A percentile compares a stretch with the other conserved stretches of the same genome.
These are phyloP conservation scores for Drosophila mimetica DNA, from an alignment of 2,888 invertebrate genomes.

Conservation along the genomic window DNA sequence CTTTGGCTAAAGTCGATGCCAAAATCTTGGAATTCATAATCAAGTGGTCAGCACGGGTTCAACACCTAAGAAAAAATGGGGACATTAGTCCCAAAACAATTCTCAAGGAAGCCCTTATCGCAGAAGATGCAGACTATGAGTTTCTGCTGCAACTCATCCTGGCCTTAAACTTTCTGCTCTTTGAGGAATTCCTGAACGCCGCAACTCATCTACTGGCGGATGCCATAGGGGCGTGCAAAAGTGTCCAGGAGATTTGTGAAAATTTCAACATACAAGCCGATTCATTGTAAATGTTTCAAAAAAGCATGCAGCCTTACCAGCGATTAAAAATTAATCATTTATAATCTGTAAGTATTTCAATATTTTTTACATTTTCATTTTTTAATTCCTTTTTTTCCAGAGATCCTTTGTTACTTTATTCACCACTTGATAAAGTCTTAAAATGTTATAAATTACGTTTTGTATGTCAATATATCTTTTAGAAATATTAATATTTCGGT, in stretches of 20 bases:
- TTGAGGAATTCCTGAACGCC: constrained; percentile 34
- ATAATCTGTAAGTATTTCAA: too few species aligned
- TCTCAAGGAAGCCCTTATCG: neutral
- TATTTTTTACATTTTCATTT: too few species aligned
- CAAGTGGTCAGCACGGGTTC: constrained; percentile 2
- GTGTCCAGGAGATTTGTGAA: neutral
- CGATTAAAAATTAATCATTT: too few species aligned
- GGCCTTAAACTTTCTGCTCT: constrained; percentile 54
- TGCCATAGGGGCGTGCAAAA: constrained; percentile 20
- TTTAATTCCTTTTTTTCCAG: too few species aligned
- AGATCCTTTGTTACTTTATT: too few species aligned
- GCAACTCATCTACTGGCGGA: constrained; percentile 38
- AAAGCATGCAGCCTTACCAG: neutral
- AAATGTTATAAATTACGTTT: too few species aligned
- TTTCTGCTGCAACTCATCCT: constrained; percentile 41
- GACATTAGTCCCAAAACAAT: neutral
- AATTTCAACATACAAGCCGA: constrained; percentile 25
- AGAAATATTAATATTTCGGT: too few species aligned
- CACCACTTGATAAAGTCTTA: too few species aligned
- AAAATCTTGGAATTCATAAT: constrained; percentile 1
- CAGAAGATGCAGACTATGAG: neutral
- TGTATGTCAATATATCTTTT: too few species aligned
- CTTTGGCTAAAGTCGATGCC: neutral
- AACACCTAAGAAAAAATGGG: rapidly evolving
- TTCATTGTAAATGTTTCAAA: neutral